Conservation (phyloP, 2,888 invertebrate genomes). For the Parochlus steinenii region DNA sequence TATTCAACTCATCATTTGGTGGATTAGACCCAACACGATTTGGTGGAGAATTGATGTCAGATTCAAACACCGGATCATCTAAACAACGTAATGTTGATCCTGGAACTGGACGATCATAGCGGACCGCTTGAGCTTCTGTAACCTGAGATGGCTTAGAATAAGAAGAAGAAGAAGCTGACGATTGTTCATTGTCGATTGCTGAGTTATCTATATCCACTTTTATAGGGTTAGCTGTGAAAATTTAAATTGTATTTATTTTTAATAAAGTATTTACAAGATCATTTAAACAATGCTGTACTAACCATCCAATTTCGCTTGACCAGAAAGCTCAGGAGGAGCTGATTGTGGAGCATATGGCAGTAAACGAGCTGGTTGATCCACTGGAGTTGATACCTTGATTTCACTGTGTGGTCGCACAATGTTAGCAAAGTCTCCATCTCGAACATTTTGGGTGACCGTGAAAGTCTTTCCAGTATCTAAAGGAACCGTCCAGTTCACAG, state of each 20-base stretch:
- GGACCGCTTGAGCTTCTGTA: slow-evolving; percentile 13
- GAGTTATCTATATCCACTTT: slow-evolving; percentile 3
- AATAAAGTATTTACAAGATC: background rate
- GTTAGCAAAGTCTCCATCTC: slow-evolving; percentile 38
- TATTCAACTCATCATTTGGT: slow-evolving; percentile 5
- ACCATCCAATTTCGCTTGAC: slow-evolving; percentile 39
- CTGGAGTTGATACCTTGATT: slow-evolving; percentile 58
- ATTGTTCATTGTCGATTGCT: background rate
- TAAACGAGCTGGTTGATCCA: slow-evolving; percentile 37
- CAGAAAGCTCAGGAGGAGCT: slow-evolving; percentile 46
- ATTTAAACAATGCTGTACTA: slow-evolving; percentile 14
- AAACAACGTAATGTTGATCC: slow-evolving; percentile 35
- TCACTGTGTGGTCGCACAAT: slow-evolving; percentile 75
- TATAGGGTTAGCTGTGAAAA: background rate
- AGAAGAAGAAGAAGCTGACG: slow-evolving; percentile 2
- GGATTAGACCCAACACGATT: slow-evolving; percentile 12
- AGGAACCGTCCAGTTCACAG: slow-evolving; percentile 89
- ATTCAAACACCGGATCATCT: slow-evolving; percentile 38
- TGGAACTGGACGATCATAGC: slow-evolving; percentile 27
- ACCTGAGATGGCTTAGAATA: background rate
- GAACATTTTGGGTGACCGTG: slow-evolving; percentile 83
- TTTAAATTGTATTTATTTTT: background rate
- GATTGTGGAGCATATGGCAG: slow-evolving; percentile 34
- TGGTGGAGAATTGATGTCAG: slow-evolving; percentile 16
- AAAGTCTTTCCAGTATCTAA: slow-evolving; percentile 86